These are phyloP conservation scores for Epizoanthus illoricatus DNA, from an alignment of 92 coral and sea anemone species.

Conservation along the genomic window DNA sequence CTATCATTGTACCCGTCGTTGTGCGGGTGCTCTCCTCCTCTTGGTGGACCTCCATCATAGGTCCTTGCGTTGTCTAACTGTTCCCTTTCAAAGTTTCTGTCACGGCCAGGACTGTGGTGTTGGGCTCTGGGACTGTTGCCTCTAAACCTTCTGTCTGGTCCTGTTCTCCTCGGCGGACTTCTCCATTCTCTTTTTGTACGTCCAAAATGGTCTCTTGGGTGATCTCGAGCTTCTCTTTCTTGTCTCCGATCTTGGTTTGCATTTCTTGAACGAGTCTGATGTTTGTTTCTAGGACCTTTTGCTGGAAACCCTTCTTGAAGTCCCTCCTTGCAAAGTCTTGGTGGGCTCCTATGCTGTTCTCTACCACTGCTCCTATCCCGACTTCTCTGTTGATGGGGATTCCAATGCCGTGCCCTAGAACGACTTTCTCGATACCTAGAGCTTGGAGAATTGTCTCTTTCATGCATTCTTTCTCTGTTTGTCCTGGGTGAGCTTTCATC, in stretches of 20 bases:
- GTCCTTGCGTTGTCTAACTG: not conserved
- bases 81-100: not conserved
- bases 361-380: not conserved
- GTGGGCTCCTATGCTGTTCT: conserved; percentile 9
- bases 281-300: not conserved
- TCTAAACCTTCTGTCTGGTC: not conserved
- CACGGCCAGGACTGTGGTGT: not conserved
- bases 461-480: not conserved
- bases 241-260: not conserved
- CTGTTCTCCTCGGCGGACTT: not conserved
- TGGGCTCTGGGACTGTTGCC: not conserved
- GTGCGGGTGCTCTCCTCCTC: not conserved
- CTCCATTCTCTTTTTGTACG: not conserved
- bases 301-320: not conserved
- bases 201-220: not conserved
- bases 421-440: not conserved
- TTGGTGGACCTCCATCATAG: not conserved
- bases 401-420: not conserved
- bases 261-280: not conserved
- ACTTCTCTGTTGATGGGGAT: too few relatives aligned
- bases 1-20: not conserved
- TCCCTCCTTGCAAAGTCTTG: not conserved
- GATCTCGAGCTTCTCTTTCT: conserved; percentile 7
- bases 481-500: not conserved
- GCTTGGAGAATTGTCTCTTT: conserved; percentile 1